Evolutionary conservation across 2,888 invertebrate species (phyloP).

Genomic region (Diarsia dahlii): DNA sequence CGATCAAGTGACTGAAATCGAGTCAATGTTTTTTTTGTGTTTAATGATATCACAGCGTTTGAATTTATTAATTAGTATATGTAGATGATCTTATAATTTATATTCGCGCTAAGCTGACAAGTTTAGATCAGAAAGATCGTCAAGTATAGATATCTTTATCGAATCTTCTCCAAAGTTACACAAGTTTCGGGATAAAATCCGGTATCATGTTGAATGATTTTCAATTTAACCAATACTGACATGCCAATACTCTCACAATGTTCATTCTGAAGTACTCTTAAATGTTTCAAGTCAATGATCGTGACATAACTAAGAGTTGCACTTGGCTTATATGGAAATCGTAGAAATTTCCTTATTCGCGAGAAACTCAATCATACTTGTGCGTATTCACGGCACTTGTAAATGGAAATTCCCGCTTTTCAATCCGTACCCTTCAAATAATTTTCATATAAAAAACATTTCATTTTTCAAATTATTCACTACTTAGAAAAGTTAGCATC

Average conservation of each 20-base stretch:
- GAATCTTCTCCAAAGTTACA: not conserved
- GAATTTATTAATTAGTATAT: slow-evolving; percentile 27
- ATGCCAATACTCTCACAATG: too few species aligned
- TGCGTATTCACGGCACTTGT: slow-evolving; percentile 2
- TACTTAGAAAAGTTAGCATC: not conserved
- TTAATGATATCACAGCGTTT: slow-evolving; percentile 35
- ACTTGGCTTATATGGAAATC: slow-evolving; percentile 10
- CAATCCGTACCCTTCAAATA: not conserved
- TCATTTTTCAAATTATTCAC: too few species aligned
- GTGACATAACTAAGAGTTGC: not conserved
- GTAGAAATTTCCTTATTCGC: slow-evolving; percentile 23
- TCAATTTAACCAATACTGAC: not conserved
- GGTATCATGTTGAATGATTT: not conserved
- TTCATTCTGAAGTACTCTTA: too few species aligned
- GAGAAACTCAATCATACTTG: slow-evolving; percentile 6
- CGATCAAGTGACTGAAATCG: slow-evolving; percentile 21
- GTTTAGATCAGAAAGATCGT: not conserved
- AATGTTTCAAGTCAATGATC: not conserved
- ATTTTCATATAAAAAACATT: too few species aligned
- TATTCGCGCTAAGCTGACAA: not conserved
- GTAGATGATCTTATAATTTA: slow-evolving; percentile 25
- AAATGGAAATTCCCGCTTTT: slow-evolving; percentile 12
- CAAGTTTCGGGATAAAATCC: not conserved
- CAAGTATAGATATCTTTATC: not conserved
- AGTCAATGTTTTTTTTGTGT: slow-evolving; percentile 46